Evolutionary conservation across 2,888 invertebrate genomes (phyloP).

Genomic region (Acronicta aceris): DNA sequence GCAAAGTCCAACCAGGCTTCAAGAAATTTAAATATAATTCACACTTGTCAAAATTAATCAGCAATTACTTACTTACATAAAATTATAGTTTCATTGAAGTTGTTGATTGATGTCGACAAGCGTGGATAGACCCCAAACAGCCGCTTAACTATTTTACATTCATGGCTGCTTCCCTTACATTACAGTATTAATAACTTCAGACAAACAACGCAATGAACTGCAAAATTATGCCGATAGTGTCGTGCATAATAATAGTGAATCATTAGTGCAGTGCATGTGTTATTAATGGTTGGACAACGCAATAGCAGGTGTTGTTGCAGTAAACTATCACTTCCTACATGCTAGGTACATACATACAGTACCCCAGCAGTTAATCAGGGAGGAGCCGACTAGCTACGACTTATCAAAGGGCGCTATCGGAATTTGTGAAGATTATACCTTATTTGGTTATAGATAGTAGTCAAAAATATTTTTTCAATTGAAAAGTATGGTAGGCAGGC

Average conservation of each 20-base stretch:
- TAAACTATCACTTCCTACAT: slow-evolving; percentile 32
- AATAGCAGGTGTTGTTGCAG: slow-evolving; percentile 34
- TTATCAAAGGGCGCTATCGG: slow-evolving; percentile 20
- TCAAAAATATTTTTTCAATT: not conserved
- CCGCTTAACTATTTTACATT: slow-evolving; percentile 5
- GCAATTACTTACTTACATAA: not conserved
- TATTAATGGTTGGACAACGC: slow-evolving; percentile 20
- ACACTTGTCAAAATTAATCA: slow-evolving; percentile 15
- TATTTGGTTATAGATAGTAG: not conserved
- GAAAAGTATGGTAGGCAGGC: too few species aligned
- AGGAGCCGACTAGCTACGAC: slow-evolving; percentile 7
- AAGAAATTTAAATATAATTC: slow-evolving; percentile 2
- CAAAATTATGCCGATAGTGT: slow-evolving; percentile 13
- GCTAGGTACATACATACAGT: not conserved
- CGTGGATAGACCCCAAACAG: not conserved
- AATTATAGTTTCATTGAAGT: not conserved
- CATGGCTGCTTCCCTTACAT: slow-evolving; percentile 3
- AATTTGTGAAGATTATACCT: slow-evolving; percentile 8
- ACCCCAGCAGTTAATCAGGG: not conserved
- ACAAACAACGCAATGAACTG: slow-evolving; percentile 8
- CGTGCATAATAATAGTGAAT: slow-evolving; percentile 15
- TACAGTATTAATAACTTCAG: not conserved
- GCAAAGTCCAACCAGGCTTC: not conserved
- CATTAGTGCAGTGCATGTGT: slow-evolving; percentile 27
- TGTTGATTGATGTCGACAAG: slow-evolving; percentile 1